Base-by-base conservation (phyloP, 2,797 vertebrate species). In the Tragelaphus eurycerus region DNA sequence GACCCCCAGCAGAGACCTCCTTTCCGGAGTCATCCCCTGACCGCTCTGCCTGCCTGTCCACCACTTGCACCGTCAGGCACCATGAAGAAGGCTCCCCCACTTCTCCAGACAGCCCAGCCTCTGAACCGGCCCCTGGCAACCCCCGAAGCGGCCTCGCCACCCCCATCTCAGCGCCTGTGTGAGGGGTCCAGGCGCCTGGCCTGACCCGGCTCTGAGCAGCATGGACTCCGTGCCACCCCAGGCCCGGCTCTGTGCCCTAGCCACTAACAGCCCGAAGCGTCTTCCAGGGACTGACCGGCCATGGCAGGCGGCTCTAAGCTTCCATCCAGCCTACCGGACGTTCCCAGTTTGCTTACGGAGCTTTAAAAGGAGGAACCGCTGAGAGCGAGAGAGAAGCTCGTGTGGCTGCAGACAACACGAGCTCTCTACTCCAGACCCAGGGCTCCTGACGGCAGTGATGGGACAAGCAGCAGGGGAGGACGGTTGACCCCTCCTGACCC, bases 41-140 rank as follows among this genome's bases (percentile, higher is more conserved):
- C 31, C 1, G 0, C 52, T 54, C 25, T 2, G 0, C 27, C 16
- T 7, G 38, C 7, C 9, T 1, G 4, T 10, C 34, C 38, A 8
- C 55, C 57, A 31, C 64, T 64, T 86, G 43, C 67, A 52, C 43
- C 16, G 38, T 21, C 38, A 34, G 15, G 78, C 1, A 25, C n/a
- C 0, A 1, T 9, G 3, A 79, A 38, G 85, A 57, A 52, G 50
- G 55, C 1, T 2, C 76, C 13, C 48, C 57, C 54, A 34, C 2
- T 48, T 48, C 48, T 79, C 71, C 9, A 67, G 55, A 38, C 9
- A 7, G 48, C 43, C 64, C 52, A 57, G 82, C 57, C 82, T 79
- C 76, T 71, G 21, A 13, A 74, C 19, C 4, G 0, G 38, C 59
- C 34, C 52, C 31, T 17, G 9, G 54, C 14, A 14, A 46, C 14